Evolutionary conservation across 2,888 invertebrate species (phyloP), one percentile per base, ranked within the genome.

Genomic region (Zygothrica quintamaculata): DNA sequence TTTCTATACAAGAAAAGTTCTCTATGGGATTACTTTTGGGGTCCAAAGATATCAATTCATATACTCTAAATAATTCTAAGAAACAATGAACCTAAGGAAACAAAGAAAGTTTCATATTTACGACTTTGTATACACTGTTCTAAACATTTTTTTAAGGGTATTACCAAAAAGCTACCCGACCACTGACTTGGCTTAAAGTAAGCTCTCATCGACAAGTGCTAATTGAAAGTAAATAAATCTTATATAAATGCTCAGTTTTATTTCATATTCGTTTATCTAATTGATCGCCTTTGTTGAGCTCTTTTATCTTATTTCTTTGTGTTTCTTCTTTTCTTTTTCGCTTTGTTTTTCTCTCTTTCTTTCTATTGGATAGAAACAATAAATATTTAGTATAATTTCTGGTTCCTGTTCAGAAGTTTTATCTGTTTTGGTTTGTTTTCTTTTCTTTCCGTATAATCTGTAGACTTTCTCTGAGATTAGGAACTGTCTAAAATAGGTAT

Each of bases 151-250:
- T n/a, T n/a, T 22, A 22, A 5, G 5, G 18, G 29, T 36, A 16
- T 15, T n/a, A 1, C 1, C 11, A 15, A 29, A 8, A n/a, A n/a
- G n/a, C n/a, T n/a, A n/a, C n/a, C n/a, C n/a, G n/a, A n/a, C n/a
- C n/a, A n/a, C 5, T 2, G 18, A 22, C 18, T 22, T 22, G 18
- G n/a, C n/a, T n/a, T 1, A 8, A 16, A 31, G 26, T 34, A 12
- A 22, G 3, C 18, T 22, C 5, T 5, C 5, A 22, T 22, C 18
- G 18, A 5, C 18, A 22, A 5, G 18, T 40, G 31, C 26, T 62
- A 71, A 67, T 73, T 67, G 5, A 47, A 51, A 34, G 7, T 11
- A 42, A 64, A 58, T 73, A 22, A 64, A 44, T 74, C 56, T 74
- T 36, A 13, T 48, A 62, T 48, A 59, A 60, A 33, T 50, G 11